phyloP scores from a whole-genome alignment of 2,797 vertebrate species.

The Lindbergichthys nudifrons region DNA sequence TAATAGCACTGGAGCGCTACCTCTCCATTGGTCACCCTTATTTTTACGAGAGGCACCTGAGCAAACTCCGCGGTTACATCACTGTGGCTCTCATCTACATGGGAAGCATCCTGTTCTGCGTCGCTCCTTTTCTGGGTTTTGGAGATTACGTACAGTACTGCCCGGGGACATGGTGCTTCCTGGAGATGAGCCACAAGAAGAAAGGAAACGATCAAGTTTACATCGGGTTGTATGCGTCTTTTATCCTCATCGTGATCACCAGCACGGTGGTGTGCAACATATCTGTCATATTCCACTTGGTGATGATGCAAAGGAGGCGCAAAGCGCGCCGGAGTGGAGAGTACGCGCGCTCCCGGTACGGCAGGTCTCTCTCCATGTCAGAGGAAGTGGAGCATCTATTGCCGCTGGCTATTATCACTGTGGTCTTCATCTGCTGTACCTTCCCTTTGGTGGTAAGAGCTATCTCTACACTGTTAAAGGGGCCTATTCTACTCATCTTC shows the following conservation, averaged over 20 bases:
- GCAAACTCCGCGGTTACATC: slow-evolving; percentile 57
- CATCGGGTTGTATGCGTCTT: slow-evolving; percentile 78
- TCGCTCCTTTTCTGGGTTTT: slow-evolving; percentile 78
- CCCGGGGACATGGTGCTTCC: slow-evolving; percentile 92
- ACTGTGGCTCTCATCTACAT: slow-evolving; percentile 79
- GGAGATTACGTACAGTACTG: slow-evolving; percentile 83
- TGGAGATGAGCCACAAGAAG: slow-evolving; percentile 38
- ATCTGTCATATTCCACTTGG: slow-evolving; percentile 82
- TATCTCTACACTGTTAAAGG: neutral
- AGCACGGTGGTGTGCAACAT: slow-evolving; percentile 87
- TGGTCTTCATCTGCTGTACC: slow-evolving; percentile 87
- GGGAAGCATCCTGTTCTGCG: slow-evolving; percentile 81
- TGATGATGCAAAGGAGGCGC: slow-evolving; percentile 82
- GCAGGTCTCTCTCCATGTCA: slow-evolving; percentile 45
- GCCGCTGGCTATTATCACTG: slow-evolving; percentile 87
- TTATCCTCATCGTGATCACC: slow-evolving; percentile 83
- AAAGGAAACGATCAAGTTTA: slow-evolving; percentile 50
- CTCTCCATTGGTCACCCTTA: slow-evolving; percentile 72
- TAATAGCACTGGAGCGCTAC: slow-evolving; percentile 83
- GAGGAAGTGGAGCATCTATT: slow-evolving; percentile 89
- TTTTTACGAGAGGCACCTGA: slow-evolving; percentile 64
- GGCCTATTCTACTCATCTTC: no score
- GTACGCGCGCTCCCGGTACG: slow-evolving; percentile 52
- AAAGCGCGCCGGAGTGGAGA: slow-evolving; percentile 35
- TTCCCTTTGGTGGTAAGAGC: slow-evolving; percentile 87